Evolutionary conservation across 1,140 invertebrate genomes (phyloP).

Genomic region (Cherax quadricarinatus): DNA sequence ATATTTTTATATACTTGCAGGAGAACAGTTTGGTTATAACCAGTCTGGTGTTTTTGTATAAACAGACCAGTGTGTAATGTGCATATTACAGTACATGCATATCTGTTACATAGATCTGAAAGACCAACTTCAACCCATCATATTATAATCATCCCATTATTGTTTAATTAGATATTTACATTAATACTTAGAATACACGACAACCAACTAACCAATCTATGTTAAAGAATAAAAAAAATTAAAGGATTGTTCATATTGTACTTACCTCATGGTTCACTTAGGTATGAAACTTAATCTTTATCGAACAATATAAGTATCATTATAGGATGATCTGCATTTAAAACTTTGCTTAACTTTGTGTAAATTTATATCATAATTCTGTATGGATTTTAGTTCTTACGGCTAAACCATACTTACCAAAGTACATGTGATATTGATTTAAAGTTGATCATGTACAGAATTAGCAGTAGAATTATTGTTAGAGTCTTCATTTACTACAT

Average conservation of each 20-base stretch:
- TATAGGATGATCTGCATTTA: background rate
- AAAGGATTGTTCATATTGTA: background rate
- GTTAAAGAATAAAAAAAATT: background rate
- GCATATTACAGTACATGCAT: background rate
- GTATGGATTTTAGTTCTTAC: slow-evolving; percentile 34
- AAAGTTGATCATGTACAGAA: slow-evolving; percentile 60
- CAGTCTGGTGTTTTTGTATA: background rate
- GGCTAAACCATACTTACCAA: slow-evolving; percentile 51
- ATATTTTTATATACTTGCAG: background rate
- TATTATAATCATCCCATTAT: background rate
- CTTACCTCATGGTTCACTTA: background rate
- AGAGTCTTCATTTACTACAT: background rate
- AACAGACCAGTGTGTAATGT: background rate
- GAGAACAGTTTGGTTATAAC: too few species aligned
- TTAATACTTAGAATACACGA: background rate
- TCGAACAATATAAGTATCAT: background rate
- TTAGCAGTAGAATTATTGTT: slow-evolving; percentile 46
- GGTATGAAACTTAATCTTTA: background rate
- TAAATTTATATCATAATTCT: background rate
- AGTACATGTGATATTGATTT: slow-evolving; percentile 62
- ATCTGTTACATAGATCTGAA: background rate
- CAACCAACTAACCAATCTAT: slow-evolving; percentile 1
- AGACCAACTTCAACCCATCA: background rate
- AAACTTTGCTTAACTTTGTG: background rate
- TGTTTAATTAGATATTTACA: background rate